Evolutionary conservation across 1,140 invertebrate genomes (phyloP).

Genomic region (Solenopsis invicta): DNA sequence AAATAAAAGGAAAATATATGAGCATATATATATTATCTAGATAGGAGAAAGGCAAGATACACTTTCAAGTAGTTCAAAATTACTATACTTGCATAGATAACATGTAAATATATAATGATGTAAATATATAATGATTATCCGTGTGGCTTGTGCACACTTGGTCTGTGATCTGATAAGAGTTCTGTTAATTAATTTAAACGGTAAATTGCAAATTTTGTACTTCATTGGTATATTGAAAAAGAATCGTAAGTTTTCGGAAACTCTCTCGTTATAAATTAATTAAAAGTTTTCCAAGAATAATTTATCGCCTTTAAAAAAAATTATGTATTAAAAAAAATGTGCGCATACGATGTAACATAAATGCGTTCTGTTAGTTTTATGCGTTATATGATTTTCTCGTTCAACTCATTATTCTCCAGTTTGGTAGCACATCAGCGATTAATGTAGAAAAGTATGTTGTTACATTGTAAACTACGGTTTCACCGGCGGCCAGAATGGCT

Average conservation of each 20-base stretch:
- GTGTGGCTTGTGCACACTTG: conserved; percentile 2
- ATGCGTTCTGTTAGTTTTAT: conserved; percentile 33
- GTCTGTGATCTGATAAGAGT: conserved; percentile 7
- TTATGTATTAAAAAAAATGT: conserved; percentile 28
- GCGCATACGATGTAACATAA: conserved; percentile 38
- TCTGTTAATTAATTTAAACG: conserved; percentile 17
- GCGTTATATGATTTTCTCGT: conserved; percentile 62
- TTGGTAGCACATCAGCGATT: conserved; percentile 87
- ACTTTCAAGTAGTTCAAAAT: conserved; percentile 56
- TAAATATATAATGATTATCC: conserved; percentile 25
- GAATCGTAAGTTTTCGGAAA: conserved; percentile 1
- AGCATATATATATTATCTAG: conserved; percentile 26
- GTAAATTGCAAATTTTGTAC: conserved; percentile 33
- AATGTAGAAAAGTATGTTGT: conserved; percentile 87
- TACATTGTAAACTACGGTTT: conserved; percentile 88
- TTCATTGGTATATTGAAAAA: background rate
- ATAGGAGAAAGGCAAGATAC: conserved; percentile 35
- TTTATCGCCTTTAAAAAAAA: conserved; percentile 33
- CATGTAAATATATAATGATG: conserved; percentile 11
- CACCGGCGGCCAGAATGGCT: conserved; percentile 89
- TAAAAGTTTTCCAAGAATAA: background rate
- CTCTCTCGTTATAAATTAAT: conserved; percentile 19
- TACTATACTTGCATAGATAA: conserved; percentile 19
- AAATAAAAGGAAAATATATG: conserved; percentile 46
- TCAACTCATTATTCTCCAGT: conserved; percentile 87